These are phyloP conservation scores for Mus spicilegus DNA, from an alignment of 2,113 vertebrate genomes.

Conservation along the genomic window DNA sequence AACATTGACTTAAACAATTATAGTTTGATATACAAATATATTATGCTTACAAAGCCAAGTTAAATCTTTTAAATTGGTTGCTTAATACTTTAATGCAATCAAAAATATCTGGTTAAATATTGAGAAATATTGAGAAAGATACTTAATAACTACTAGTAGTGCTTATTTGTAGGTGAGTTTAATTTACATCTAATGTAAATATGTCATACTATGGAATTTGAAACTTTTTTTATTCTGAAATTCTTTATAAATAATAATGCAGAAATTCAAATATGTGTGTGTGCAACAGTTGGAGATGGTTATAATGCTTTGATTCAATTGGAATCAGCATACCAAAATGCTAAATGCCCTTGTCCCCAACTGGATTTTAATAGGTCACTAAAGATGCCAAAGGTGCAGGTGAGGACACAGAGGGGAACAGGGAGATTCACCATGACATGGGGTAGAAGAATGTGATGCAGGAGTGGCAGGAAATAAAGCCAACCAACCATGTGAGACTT, in stretches of 20 bases:
- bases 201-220: background rate
- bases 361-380: too few species aligned
- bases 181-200: background rate
- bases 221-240: background rate
- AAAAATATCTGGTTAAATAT: background rate
- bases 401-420: too few species aligned
- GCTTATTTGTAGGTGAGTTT: background rate
- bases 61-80: background rate
- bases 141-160: background rate
- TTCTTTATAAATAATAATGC: background rate
- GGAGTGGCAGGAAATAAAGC: too few species aligned
- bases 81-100: background rate
- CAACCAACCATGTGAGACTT: too few species aligned
- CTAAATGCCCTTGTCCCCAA: too few species aligned
- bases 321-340: too few species aligned
- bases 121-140: background rate
- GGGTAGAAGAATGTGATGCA: too few species aligned
- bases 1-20: background rate
- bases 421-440: too few species aligned
- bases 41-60: background rate
- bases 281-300: background rate
- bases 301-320: too few species aligned
- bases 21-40: background rate
- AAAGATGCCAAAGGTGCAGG: too few species aligned
- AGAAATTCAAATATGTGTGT: background rate